phyloP scores from a whole-genome alignment of 2,888 invertebrate species.

The Caenorhabditis virilis region DNA sequence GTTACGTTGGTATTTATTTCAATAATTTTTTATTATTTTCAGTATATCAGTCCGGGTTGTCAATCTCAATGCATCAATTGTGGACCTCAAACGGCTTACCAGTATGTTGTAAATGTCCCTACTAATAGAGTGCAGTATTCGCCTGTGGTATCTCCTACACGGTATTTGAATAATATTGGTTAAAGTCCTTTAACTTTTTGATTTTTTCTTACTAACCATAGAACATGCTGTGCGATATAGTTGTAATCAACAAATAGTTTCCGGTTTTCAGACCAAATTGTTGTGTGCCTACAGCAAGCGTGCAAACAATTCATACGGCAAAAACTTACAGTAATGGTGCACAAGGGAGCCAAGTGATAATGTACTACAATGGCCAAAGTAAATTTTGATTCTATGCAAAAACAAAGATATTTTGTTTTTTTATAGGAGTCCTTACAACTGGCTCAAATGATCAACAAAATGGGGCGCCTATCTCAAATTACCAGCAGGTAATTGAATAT shows the following conservation, averaged over 20 bases:
- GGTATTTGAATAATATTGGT: constrained; percentile 15
- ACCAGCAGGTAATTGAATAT: constrained; percentile 21
- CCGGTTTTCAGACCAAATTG: constrained; percentile 14
- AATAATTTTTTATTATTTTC: constrained; percentile 12
- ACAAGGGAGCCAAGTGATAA: constrained; percentile 36
- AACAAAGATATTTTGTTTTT: background rate
- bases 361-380: constrained; percentile 40
- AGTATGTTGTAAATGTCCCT: constrained; percentile 43
- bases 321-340: constrained; percentile 25
- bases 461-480: constrained; percentile 18
- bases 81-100: constrained; percentile 24
- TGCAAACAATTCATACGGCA: constrained; percentile 38
- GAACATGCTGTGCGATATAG: background rate
- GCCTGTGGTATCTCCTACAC: constrained; percentile 8
- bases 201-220: background rate
- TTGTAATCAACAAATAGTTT: background rate
- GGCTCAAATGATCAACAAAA: constrained; percentile 11
- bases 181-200: too few species aligned
- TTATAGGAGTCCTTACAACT: constrained; percentile 27
- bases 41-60: constrained; percentile 40
- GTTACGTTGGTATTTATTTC: background rate
- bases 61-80: constrained; percentile 41
- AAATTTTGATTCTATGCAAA: background rate
- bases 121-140: constrained; percentile 26
- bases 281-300: constrained; percentile 20